Percentiles rank a stretch among this genome's conserved stretches.
These are phyloP conservation scores for Micronisus gabar DNA, from an alignment of 2,113 vertebrate species.

Conservation along the genomic window DNA sequence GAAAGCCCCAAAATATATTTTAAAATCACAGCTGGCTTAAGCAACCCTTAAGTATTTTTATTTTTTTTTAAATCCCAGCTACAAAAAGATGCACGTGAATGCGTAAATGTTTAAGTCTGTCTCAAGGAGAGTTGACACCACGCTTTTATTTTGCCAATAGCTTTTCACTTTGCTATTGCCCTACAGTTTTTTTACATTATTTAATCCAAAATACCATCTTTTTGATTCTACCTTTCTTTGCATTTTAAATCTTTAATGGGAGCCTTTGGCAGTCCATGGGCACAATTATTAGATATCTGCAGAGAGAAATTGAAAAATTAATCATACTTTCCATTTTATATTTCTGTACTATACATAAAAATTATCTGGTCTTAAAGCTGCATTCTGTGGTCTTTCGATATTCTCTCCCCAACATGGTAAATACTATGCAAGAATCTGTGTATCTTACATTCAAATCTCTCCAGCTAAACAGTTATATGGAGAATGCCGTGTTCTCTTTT, in stretches of 20 bases:
- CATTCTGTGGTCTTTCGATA: slow-evolving; percentile 48
- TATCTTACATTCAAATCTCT: slow-evolving; percentile 49
- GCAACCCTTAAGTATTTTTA: background rate
- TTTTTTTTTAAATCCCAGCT: background rate
- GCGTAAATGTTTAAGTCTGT: slow-evolving; percentile 54
- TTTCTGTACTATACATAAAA: slow-evolving; percentile 82
- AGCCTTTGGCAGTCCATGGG: slow-evolving; percentile 88
- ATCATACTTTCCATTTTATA: slow-evolving; percentile 90
- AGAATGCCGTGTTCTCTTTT: slow-evolving; percentile 58
- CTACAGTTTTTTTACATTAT: slow-evolving; percentile 94
- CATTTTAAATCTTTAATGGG: slow-evolving; percentile 97
- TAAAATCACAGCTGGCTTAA: slow-evolving; percentile 12
- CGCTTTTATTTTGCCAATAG: slow-evolving; percentile 68
- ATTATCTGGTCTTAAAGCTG: slow-evolving; percentile 71
- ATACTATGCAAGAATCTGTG: slow-evolving; percentile 16
- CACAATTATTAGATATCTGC: slow-evolving; percentile 96
- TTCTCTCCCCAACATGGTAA: slow-evolving; percentile 43
- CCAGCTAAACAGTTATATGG: slow-evolving; percentile 58
- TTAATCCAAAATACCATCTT: slow-evolving; percentile 95
- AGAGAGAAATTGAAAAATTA: slow-evolving; percentile 98
- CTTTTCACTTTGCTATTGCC: slow-evolving; percentile 81
- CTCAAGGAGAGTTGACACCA: slow-evolving; percentile 33
- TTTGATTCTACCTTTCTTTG: slow-evolving; percentile 90
- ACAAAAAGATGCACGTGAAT: background rate
- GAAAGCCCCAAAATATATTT: background rate